phyloP scores from a whole-genome alignment of 2,113 vertebrate species.

The Clupea harengus region DNA sequence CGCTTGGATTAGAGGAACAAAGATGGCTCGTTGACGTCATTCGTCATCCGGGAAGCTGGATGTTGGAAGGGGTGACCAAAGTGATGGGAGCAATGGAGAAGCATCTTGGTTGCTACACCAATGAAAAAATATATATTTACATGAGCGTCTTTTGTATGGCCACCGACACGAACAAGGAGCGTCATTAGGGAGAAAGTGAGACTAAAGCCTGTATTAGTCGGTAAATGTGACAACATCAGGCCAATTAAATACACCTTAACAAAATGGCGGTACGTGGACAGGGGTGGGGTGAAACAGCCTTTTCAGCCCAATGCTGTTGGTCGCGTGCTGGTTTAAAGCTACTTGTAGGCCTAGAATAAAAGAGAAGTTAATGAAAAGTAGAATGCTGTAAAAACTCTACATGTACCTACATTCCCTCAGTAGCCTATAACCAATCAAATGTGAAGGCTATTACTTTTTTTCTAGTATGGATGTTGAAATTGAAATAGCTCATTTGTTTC shows the following conservation, averaged over 20 bases:
- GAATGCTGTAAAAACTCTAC: not conserved
- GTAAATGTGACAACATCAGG: not conserved
- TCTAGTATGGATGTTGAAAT: no score
- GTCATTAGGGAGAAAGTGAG: not conserved
- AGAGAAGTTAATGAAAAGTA: not conserved
- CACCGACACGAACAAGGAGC: not conserved
- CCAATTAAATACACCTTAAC: constrained; percentile 14
- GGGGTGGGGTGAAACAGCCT: not conserved
- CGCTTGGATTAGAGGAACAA: constrained; percentile 68
- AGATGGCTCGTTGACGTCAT: constrained; percentile 78
- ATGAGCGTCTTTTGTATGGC: not conserved
- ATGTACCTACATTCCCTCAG: not conserved
- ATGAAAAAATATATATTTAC: constrained; percentile 30
- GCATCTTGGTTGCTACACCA: not conserved
- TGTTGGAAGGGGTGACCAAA: constrained; percentile 63
- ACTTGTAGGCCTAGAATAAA: not conserved
- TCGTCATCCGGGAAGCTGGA: constrained; percentile 63
- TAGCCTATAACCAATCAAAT: not conserved
- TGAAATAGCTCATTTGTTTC: not conserved
- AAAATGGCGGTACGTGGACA: constrained; percentile 39
- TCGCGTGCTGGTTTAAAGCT: not conserved
- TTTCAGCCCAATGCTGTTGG: not conserved
- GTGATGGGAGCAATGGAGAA: constrained; percentile 26
- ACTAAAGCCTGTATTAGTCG: not conserved
- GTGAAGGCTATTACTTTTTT: not conserved